Evolutionary conservation across 2,888 invertebrate genomes (phyloP).

Genomic region (Pollenia labialis): DNA sequence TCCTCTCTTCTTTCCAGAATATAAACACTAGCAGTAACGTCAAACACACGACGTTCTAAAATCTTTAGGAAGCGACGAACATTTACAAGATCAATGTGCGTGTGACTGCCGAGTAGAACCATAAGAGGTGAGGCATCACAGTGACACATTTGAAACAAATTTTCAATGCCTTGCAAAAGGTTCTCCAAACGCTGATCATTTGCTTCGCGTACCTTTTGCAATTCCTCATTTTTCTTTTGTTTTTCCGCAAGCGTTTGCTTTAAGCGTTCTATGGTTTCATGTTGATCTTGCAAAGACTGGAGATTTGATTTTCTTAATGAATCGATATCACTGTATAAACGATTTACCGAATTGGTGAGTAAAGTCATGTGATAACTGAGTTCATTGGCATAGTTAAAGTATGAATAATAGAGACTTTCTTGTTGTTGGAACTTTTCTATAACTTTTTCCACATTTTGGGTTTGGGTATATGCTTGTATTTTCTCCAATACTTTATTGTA

Average conservation of each 20-base stretch:
- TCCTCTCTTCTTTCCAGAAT: conserved; percentile 78
- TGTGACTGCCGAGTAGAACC: conserved; percentile 86
- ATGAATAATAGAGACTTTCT: conserved; percentile 83
- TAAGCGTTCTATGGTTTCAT: conserved; percentile 77
- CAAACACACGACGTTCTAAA: conserved; percentile 85
- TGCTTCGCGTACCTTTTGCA: conserved; percentile 73
- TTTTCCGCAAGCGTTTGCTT: conserved; percentile 77
- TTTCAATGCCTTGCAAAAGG: conserved; percentile 79
- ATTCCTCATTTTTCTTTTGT: conserved; percentile 75
- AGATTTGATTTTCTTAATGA: conserved; percentile 77
- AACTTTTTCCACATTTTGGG: conserved; percentile 78
- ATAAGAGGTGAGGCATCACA: conserved; percentile 85
- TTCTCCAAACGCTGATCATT: conserved; percentile 78
- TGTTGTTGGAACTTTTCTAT: conserved; percentile 82
- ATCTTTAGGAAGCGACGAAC: conserved; percentile 85
- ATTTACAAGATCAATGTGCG: conserved; percentile 86
- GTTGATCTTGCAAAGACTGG: conserved; percentile 77
- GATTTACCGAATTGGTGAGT: conserved; percentile 80
- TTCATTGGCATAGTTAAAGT: conserved; percentile 83
- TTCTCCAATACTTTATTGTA: conserved; percentile 81
- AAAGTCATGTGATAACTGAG: conserved; percentile 82
- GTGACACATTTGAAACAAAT: conserved; percentile 83
- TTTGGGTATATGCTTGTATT: conserved; percentile 80
- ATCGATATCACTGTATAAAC: conserved; percentile 80
- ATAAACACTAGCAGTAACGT: conserved; percentile 85